Evolutionary conservation across 2,888 invertebrate species (phyloP), one percentile per base, ranked within the genome.

Genomic region (Hypomecis punctinalis): DNA sequence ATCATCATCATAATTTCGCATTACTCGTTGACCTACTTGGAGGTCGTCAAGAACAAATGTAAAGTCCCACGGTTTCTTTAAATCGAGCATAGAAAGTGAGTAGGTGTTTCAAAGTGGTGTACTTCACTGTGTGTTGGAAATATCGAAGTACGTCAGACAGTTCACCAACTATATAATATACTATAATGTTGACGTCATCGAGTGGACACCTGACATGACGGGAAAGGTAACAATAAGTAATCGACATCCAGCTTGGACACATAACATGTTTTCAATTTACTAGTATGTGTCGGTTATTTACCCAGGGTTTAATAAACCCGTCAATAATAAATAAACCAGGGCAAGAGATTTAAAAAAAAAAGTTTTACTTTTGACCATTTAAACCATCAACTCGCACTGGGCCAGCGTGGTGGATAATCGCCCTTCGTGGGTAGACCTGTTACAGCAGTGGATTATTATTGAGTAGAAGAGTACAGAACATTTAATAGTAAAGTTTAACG

Each of bases 121-220:
- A 23, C 23, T 23, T 40, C 3, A 55, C 51, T 49, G 48, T 59
- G 3, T 23, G 23, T 39, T 37, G 37, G 36, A 58, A 47, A 47
- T 10, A 6, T 39, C 35, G 35, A 39, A 58, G 8, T 45, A 35
- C 63, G 58, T 54, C 58, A 54, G 33, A 8, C 39, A 23, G 39
- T 39, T 8, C 6, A 37, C 33, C 37, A 23, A 57, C 9, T 49
- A 54, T 58, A 52, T 53, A 23, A 23, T 23, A 58, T 47, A 35
- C 40, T 42, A 33, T 13, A 37, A 46, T 37, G 7, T 36, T 61
- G 60, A 58, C 59, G 61, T 63, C 54, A 62, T 46, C n/a, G 23
- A 7, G 39, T 47, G 46, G 36, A 53, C 57, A 58, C 48, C 58
- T 48, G 49, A 45, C 51, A 36, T 37, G 39, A 23, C 39, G 39